Base-by-base conservation (phyloP, 92 coral and sea anemone genomes). In the Metridium senile region DNA sequence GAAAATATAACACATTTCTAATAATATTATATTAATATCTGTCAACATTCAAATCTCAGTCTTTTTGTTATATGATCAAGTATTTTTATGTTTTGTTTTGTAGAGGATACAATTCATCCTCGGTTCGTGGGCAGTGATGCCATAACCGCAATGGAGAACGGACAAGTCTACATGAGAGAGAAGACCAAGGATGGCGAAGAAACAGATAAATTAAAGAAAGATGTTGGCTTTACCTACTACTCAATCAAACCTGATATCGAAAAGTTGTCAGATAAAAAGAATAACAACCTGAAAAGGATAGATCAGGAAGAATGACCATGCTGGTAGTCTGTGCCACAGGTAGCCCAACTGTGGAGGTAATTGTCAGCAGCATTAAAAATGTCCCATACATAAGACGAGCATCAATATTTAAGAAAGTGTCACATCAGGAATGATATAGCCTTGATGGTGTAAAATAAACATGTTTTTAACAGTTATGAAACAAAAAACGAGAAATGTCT, bases 181-280 rank as follows among this genome's bases (percentile, higher is more conserved):
- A n/a, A n/a, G 49, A 39, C 49, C 13, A 19, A 54, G 17, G 59
- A 21, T 13, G 59, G 17, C 3, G 23, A 16, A 3, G 59, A 20
- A 54, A 13, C 59, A 20, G 25, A 13, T 3, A 54, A 54, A 54
- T 54, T 19, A 16, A 54, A 54, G 21, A 20, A 21, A 54, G n/a
- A 54, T 54, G 23, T 54, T 54, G 21, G 6, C 25, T 54, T 54
- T 54, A 54, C 59, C 23, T 70, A 46, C 45, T 49, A 70, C 45
- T 32, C 75, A 11, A 46, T 70, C 22, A 70, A 45, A 25, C 75
- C 75, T 27, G 75, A 70, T 53, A 33, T 26, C 11, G 75, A 70
- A 9, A 59, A 70, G 30, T 46, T 47, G 58, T 51, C 57, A 19
- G 57, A 26, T 34, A 39, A 70, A 32, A 45, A 45, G 17, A 52